Conservation (phyloP, 2,888 invertebrate species). For the Cerastis rubricosa region DNA sequence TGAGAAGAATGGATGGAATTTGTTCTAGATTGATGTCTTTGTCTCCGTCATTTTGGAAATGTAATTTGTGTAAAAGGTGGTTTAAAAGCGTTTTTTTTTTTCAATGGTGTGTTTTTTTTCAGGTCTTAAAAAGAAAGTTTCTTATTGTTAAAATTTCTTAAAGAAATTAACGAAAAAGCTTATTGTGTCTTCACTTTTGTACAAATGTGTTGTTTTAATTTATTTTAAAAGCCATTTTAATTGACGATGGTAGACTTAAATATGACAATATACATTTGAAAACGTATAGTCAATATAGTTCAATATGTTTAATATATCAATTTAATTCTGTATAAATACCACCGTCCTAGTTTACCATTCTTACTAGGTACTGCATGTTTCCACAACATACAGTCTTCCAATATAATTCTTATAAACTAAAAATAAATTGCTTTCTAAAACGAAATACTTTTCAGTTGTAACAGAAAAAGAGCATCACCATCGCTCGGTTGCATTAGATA, state of each 20-base stretch:
- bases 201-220: not conserved
- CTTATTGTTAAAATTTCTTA: not conserved
- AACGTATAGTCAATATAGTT: not conserved
- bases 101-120: slow-evolving; percentile 12
- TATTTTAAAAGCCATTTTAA: not conserved
- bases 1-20: slow-evolving; percentile 60
- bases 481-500: slow-evolving; percentile 67
- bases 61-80: slow-evolving; percentile 53
- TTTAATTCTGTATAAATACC: not conserved
- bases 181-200: not conserved
- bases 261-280: not conserved
- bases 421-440: slow-evolving; percentile 34
- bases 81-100: slow-evolving; percentile 40
- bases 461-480: slow-evolving; percentile 43
- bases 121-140: not conserved
- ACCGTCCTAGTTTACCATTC: not conserved
- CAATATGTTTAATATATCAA: not conserved
- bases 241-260: not conserved
- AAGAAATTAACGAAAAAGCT: not conserved
- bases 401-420: slow-evolving; percentile 1
- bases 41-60: slow-evolving; percentile 50
- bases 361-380: too few species aligned
- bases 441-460: slow-evolving; percentile 28
- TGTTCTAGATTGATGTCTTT: slow-evolving; percentile 68
- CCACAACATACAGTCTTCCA: not conserved